A percentile compares a stretch with the other conserved stretches of the same genome.
Evolutionary conservation across 2,888 invertebrate genomes (phyloP).

Genomic region (Endomychus coccineus): DNA sequence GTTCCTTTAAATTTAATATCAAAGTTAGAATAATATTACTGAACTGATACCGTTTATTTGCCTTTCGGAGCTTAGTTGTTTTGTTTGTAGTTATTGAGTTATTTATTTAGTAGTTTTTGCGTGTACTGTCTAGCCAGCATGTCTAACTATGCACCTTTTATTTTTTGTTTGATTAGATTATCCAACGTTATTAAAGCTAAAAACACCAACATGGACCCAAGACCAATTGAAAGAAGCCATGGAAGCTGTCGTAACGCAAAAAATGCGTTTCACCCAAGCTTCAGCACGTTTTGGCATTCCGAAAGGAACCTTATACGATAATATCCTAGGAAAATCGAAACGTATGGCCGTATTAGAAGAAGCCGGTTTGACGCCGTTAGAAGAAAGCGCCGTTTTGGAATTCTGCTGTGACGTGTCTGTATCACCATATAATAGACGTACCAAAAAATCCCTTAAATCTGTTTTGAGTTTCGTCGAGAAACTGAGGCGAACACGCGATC

Average conservation of each 20-base stretch:
- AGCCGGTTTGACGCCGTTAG: conserved; percentile 52
- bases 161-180: conserved; percentile 45
- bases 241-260: conserved; percentile 65
- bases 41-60: too few relatives aligned
- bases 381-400: conserved; percentile 61
- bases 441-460: conserved; percentile 58
- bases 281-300: conserved; percentile 65
- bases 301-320: conserved; percentile 71
- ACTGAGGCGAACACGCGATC: conserved; percentile 52
- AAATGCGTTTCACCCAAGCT: conserved; percentile 71
- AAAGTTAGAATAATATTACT: too few relatives aligned
- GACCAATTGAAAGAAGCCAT: conserved; percentile 68
- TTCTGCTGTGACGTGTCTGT: conserved; percentile 66
- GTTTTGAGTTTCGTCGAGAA: conserved; percentile 61
- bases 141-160: conserved; percentile 21
- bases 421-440: conserved; percentile 63
- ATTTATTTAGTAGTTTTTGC: too few relatives aligned
- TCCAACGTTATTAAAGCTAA: conserved; percentile 61
- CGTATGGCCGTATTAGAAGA: conserved; percentile 69
- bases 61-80: too few relatives aligned
- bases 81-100: too few relatives aligned
- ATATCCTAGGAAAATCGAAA: conserved; percentile 68
- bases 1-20: too few relatives aligned
- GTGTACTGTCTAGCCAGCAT: conserved; percentile 9
- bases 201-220: conserved; percentile 69